Percentiles rank a stretch among this genome's conserved stretches.
These are phyloP conservation scores for Halcyon smyrnensis DNA, from an alignment of 2,797 vertebrate genomes.

Conservation along the genomic window DNA sequence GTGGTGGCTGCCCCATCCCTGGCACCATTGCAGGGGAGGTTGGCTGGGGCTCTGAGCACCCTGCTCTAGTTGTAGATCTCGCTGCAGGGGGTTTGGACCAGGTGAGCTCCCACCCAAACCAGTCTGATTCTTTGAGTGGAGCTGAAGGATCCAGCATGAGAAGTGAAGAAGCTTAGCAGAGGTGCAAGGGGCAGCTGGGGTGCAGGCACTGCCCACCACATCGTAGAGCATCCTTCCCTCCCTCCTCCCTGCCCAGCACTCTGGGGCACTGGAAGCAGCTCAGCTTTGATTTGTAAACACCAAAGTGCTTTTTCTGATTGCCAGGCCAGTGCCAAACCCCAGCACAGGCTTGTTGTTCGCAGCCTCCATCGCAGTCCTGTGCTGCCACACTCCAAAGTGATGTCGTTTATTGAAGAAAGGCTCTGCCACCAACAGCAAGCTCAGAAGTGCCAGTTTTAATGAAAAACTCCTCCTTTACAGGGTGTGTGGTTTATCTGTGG, in stretches of 20 bases:
- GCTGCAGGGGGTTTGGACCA: neutral
- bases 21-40: neutral
- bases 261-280: neutral
- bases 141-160: neutral
- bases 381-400: neutral
- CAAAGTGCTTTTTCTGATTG: neutral
- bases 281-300: neutral
- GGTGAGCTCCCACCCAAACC: neutral
- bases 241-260: neutral
- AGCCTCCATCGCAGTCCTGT: neutral
- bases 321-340: neutral
- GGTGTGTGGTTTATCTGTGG: neutral
- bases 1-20: neutral
- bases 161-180: neutral
- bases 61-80: neutral
- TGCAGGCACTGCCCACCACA: neutral
- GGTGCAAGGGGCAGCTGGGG: neutral
- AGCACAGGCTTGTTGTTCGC: neutral
- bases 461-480: neutral
- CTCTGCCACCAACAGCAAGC: neutral
- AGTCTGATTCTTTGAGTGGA: neutral
- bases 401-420: neutral
- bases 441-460: conserved; percentile 39
- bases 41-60: neutral
- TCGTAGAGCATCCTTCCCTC: no score